Base-by-base conservation (phyloP, 2,888 invertebrate species). In the Nineta flava region DNA sequence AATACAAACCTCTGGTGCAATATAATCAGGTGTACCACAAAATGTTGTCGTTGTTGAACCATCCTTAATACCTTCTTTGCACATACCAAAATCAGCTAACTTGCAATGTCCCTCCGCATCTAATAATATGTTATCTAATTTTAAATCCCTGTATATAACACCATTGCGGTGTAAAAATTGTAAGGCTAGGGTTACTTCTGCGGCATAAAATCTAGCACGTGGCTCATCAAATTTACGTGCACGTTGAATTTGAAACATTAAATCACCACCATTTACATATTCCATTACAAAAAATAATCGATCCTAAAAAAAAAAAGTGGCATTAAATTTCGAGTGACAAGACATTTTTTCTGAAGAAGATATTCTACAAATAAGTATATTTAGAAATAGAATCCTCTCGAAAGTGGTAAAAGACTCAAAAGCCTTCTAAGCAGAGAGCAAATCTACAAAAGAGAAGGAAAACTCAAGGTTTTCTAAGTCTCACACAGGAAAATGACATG, bases 1-100 rank as follows among this genome's bases (percentile, higher is more conserved):
- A 47, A 47, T 5, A 52, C 60, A 59, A 59, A 81, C 82, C 75
- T 96, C 96, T 3, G 97, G 97, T 35, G 97, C 97, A 57, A 99
- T 99, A 67, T 99, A 99, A 68, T 99, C 97, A 2, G 96, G 96
- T 40, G 96, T 97, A n/a, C 97, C 97, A 68, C 97, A 99, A 71
- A 99, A 99, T 1, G 97, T 99, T 41, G 92, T 87, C 6, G 95
- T 96, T 19, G 92, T 84, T 49, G 79, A 77, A 21, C 90, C 92
- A 57, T 90, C 90, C 47, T 77, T 65, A 60, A 95, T 92, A 48
- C 87, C 87, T 69, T 96, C 96, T 71, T 99, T 99, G 74, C 97
- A 99, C 95, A 95, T 96, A 62, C 97, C 99, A 67, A 93, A 93
- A 70, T 93, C 92, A 2, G 92, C 92, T 50, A 93, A 75, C 70